Base-by-base conservation (phyloP, 2,113 vertebrate genomes). In the Etheostoma spectabile region DNA sequence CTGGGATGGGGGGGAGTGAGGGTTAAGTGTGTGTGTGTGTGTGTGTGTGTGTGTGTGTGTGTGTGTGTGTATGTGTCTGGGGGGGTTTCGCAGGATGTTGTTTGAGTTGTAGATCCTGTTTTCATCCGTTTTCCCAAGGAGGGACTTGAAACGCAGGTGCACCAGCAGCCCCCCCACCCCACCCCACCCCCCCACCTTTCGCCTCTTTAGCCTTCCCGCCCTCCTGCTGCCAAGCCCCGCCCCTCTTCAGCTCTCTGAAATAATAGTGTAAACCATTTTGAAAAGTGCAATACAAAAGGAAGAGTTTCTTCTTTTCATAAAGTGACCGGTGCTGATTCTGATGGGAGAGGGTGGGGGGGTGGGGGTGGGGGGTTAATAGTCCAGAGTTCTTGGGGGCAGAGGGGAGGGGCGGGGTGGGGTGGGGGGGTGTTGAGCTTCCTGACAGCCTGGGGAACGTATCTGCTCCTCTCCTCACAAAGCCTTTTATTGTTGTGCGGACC, bases 61-160 rank as follows among this genome's bases (percentile, higher is more conserved):
- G 38, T 38, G 38, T 35, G 33, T 35, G 33, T 35, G 33, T 35
- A 6, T 35, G 33, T 35, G 33, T 35, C 5, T 35, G 33, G 33
- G 33, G 6, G 6, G 24, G 24, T 33, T 1, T 48, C 16, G 79
- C 88, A 94, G 94, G 95, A 95, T 95, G 95, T 95, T 95, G 93
- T 95, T 92, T 72, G 77, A 92, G 79, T 83, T 84, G 72, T 21
- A 82, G 82, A 90, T 95, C 95, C 95, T 95, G 94, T 95, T 95
- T 94, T 93, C 86, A 92, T 93, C 83, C 85, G 18, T 82, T 80
- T 91, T 90, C 88, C 90, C 92, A 92, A 90, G 69, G 4, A 83
- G 76, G 55, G 73, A 24, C 77, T 38, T 51, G 67, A 42, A 74
- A 69, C 66, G 86, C 94, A 95, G 93, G 94, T 94, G 95, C 91